phyloP scores from a whole-genome alignment of 2,113 vertebrate genomes.

The Eira barbara region DNA sequence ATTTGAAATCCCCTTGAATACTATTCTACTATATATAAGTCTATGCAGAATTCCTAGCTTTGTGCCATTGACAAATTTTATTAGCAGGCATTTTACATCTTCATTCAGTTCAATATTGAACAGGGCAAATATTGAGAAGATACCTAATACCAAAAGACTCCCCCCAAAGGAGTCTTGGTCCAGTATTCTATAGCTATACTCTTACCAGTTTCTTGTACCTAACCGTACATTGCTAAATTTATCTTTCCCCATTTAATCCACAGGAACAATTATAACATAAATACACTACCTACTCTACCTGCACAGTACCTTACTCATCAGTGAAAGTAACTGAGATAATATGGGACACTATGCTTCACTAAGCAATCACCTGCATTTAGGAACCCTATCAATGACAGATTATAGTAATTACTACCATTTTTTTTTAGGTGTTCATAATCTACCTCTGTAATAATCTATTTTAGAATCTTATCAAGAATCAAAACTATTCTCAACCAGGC shows the following conservation, averaged over 20 bases:
- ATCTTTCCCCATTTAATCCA: neutral
- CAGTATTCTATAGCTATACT: neutral
- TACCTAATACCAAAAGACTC: neutral
- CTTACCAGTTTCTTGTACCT: neutral
- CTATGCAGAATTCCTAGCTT: neutral
- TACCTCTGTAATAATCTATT: neutral
- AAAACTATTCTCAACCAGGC: neutral
- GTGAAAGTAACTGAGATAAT: neutral
- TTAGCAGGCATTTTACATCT: neutral
- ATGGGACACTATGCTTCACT: neutral
- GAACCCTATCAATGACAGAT: neutral
- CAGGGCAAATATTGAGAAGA: neutral
- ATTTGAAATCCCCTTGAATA: neutral
- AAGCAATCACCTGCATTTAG: neutral
- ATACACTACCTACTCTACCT: neutral
- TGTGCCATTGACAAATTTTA: neutral
- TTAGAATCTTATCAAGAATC: neutral
- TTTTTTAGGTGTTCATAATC: neutral
- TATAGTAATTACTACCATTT: neutral
- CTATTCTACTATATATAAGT: neutral
- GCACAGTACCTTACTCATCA: neutral
- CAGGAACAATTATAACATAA: neutral
- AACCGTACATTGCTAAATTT: neutral
- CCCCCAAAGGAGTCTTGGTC: neutral
- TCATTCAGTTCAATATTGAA: neutral